Evolutionary conservation across 2,888 invertebrate genomes (phyloP).

Genomic region (Parasteatoda lunata): DNA sequence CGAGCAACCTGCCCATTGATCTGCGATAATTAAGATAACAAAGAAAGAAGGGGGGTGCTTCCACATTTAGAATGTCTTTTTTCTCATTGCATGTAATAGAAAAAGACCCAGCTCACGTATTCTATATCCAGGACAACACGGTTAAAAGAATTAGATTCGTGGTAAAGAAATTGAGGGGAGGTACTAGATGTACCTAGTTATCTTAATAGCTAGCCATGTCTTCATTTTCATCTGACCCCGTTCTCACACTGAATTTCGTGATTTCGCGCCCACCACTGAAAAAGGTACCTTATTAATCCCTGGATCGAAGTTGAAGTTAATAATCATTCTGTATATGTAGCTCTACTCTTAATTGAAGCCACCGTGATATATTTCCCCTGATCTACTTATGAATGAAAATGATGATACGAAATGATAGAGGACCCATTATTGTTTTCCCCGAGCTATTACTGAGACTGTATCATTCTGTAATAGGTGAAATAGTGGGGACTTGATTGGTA

Average conservation of each 20-base stretch:
- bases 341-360: not conserved
- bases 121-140: slow-evolving; percentile 29
- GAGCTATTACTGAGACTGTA: slow-evolving; percentile 32
- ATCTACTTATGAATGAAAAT: slow-evolving; percentile 59
- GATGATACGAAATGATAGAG: slow-evolving; percentile 65
- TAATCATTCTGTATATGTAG: slow-evolving; percentile 37
- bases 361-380: slow-evolving; percentile 57
- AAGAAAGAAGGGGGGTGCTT: too few species aligned
- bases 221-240: slow-evolving; percentile 55
- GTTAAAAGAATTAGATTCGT: not conserved
- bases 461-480: slow-evolving; percentile 52
- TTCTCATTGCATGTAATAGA: not conserved
- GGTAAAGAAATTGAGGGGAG: not conserved
- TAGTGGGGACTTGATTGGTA: slow-evolving; percentile 52
- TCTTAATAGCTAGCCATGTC: slow-evolving; percentile 47
- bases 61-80: too few species aligned
- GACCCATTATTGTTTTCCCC: slow-evolving; percentile 56
- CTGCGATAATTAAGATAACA: too few species aligned
- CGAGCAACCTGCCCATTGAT: too few species aligned
- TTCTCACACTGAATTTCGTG: slow-evolving; percentile 60
- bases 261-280: slow-evolving; percentile 56
- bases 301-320: slow-evolving; percentile 30
- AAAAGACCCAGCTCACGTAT: slow-evolving; percentile 52
- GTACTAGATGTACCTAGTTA: not conserved
- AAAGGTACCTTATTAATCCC: slow-evolving; percentile 33